Base-by-base conservation (phyloP, 92 coral and sea anemone species). In the Epizoanthus stellaris region DNA sequence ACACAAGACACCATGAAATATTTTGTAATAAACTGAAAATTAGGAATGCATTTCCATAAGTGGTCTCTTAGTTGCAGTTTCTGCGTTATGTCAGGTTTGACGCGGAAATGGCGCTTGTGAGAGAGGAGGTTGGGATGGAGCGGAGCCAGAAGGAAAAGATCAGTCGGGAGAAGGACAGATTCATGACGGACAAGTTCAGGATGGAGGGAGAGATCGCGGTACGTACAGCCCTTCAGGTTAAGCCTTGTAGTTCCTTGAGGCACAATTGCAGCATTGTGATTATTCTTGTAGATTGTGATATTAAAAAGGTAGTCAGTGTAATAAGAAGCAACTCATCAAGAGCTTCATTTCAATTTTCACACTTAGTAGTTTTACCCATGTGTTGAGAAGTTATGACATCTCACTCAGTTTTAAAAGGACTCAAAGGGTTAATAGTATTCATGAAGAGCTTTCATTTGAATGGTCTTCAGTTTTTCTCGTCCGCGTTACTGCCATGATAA, bases 141-240 rank as follows among this genome's bases (percentile, higher is more conserved):
- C 88, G 93, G 9, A 76, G 72, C 21, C 89, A 88, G 40, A 95
- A 92, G 73, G 98, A 95, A 19, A 95, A 95, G 77, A 89, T 90
- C 74, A 90, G 88, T 86, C 86, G 98, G 38, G 98, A 96, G 66
- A 96, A 94, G 82, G 98, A 96, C 84, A 92, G 92, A 77, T 59
- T 83, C 38, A 85, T 85, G 62, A 64, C 98, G 40, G 98, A 94
- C 36, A 92, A 93, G 76, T 88, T 91, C 86, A 92, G 92, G 42
- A 76, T 96, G 82, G 96, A 96, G 54, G 89, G 93, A 40, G 96
- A 96, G 10, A 73, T 94, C 39, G 90, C 87, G 93, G 96, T 92
- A 81, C 21, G 91, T 75, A 10, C 3, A 14, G 16, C 7, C 63
- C 0, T 76, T 4, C 19, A 61, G 19, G 6, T 61, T 0, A 6